phyloP scores from a whole-genome alignment of 2,113 vertebrate species.

The Morone saxatilis region DNA sequence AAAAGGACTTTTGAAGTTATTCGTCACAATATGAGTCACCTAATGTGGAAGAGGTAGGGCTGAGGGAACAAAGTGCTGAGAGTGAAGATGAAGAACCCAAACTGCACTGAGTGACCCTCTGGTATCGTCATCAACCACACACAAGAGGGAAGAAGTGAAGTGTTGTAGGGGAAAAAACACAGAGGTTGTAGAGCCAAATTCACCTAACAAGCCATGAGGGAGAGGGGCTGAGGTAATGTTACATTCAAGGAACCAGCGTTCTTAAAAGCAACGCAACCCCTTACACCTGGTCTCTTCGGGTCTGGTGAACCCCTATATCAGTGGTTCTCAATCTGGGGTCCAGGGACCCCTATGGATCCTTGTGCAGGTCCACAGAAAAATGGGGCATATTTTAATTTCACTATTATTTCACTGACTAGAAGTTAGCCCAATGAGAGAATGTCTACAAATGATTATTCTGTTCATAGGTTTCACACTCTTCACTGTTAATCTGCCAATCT shows the following conservation, averaged over 20 bases:
- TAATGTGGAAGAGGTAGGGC: conserved; percentile 19
- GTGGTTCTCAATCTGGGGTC: neutral
- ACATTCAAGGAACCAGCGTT: neutral
- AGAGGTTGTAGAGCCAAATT: neutral
- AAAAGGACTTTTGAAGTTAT: neutral
- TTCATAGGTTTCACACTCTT: no score
- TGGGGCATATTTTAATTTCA: no score
- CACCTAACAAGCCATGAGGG: conserved; percentile 7
- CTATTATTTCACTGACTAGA: no score
- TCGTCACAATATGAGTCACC: conserved; percentile 16
- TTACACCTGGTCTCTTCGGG: neutral
- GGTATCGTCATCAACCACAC: conserved; percentile 24
- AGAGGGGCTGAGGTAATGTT: conserved; percentile 5
- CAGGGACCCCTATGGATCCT: no score
- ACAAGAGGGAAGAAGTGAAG: neutral
- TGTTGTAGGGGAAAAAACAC: neutral
- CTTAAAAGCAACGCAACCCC: neutral
- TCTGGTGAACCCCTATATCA: neutral
- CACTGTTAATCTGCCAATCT: no score
- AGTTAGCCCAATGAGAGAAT: no score
- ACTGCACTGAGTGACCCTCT: conserved; percentile 4
- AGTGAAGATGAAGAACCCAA: conserved; percentile 6
- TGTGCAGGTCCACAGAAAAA: no score
- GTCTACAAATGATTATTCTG: no score
- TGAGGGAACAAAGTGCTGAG: conserved; percentile 4